Conservation (phyloP, 2,113 vertebrate genomes). For the Pluvianellus socialis region DNA sequence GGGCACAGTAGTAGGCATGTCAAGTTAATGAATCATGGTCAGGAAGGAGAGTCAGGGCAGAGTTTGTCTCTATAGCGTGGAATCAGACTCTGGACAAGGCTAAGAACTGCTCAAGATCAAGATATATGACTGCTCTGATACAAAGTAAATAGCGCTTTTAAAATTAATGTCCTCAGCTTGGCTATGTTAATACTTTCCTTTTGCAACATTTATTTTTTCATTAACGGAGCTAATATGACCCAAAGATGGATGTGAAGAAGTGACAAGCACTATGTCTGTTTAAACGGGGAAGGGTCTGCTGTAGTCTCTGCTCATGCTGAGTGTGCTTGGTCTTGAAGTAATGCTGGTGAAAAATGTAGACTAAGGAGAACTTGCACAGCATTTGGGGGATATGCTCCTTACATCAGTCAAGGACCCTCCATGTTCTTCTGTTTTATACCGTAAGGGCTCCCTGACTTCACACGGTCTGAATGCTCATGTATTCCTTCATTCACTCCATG, state of each 20-base stretch:
- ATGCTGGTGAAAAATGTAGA: not conserved
- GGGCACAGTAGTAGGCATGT: not conserved
- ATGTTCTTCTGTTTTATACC: not conserved
- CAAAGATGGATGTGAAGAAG: slow-evolving; percentile 3
- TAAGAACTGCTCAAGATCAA: not conserved
- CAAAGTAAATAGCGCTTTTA: slow-evolving; percentile 36
- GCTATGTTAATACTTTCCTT: slow-evolving; percentile 42
- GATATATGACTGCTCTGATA: slow-evolving; percentile 20
- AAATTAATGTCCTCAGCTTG: slow-evolving; percentile 28
- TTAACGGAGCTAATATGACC: slow-evolving; percentile 13
- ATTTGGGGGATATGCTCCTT: not conserved
- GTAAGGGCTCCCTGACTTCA: not conserved
- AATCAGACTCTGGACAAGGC: not conserved
- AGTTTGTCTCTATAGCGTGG: not conserved
- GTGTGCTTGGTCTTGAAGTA: not conserved
- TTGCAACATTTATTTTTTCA: slow-evolving; percentile 66
- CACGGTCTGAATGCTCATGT: not conserved
- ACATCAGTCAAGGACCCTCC: not conserved
- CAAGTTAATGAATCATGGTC: not conserved
- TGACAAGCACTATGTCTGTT: not conserved
- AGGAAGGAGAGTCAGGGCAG: not conserved
- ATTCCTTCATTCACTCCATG: not conserved
- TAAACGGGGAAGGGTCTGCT: not conserved
- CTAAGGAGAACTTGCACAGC: not conserved
- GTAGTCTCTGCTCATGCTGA: not conserved